Conservation (phyloP, 2,797 vertebrate species). For the Sebastes kiyomatsui region DNA sequence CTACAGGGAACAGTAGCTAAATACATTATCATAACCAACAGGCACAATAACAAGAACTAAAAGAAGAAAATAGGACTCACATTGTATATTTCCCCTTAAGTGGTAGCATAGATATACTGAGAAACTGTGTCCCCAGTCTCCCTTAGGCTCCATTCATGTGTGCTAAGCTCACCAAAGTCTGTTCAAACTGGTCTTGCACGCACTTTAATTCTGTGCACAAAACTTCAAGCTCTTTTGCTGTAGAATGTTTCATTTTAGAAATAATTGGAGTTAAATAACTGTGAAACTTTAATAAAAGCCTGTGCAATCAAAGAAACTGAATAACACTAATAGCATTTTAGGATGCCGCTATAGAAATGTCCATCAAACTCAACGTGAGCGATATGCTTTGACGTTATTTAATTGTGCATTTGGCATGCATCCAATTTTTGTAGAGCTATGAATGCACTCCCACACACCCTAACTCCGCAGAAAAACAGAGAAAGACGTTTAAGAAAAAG, state of each 20-base stretch:
- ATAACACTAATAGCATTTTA: not conserved
- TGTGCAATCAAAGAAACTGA: not conserved
- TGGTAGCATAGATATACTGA: not conserved
- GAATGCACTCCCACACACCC: not conserved
- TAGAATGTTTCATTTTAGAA: not conserved
- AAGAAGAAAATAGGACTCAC: not conserved
- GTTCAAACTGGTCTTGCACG: not conserved
- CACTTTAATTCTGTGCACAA: not conserved
- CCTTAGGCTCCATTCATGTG: not conserved
- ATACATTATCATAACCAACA: not conserved
- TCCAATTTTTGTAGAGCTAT: not conserved
- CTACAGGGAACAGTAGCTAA: not conserved
- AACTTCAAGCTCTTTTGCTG: not conserved
- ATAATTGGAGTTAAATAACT: conserved; percentile 4
- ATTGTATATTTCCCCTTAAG: not conserved
- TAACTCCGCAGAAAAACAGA: not conserved
- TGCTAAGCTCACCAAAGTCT: not conserved
- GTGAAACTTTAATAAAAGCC: not conserved
- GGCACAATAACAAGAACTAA: not conserved
- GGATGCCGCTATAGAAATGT: not conserved
- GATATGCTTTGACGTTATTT: not conserved
- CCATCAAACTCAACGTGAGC: not conserved
- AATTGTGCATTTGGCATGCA: not conserved
- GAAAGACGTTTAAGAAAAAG: conserved; percentile 1
- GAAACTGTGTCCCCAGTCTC: not conserved